Conservation (phyloP, 2,113 vertebrate species). For the Neodon shergylaensis region DNA sequence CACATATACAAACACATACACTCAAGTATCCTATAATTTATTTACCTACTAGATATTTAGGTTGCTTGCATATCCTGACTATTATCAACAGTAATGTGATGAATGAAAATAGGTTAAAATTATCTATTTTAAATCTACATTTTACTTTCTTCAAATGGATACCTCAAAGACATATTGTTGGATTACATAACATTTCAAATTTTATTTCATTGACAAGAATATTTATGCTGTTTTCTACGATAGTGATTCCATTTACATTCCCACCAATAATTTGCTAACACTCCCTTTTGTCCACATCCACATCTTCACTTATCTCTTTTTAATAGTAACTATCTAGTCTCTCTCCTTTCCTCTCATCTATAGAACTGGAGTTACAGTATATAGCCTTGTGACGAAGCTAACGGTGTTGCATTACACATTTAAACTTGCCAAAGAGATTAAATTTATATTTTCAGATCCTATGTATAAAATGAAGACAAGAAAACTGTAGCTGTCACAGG, state of each 20-base stretch:
- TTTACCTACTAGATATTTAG: background rate
- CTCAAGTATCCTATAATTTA: background rate
- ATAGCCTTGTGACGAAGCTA: background rate
- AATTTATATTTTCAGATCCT: background rate
- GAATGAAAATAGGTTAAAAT: background rate
- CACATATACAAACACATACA: background rate
- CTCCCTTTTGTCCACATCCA: background rate
- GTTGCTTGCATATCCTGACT: background rate
- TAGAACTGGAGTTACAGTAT: background rate
- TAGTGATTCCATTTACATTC: background rate
- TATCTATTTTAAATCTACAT: background rate
- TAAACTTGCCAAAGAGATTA: background rate
- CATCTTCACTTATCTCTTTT: background rate
- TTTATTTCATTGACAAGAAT: background rate
- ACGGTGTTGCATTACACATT: background rate
- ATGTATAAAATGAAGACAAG: background rate
- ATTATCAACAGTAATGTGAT: background rate
- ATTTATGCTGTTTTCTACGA: background rate
- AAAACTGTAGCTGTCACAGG: background rate
- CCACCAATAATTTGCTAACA: background rate
- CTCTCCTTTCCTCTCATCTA: background rate
- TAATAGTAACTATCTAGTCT: background rate
- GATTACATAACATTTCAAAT: background rate
- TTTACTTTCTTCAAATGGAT: background rate
- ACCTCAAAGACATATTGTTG: background rate